A percentile compares a stretch with the other conserved stretches of the same genome.
These are phyloP conservation scores for Enteromius viviparus DNA, from an alignment of 2,797 vertebrate species.

Conservation along the genomic window DNA sequence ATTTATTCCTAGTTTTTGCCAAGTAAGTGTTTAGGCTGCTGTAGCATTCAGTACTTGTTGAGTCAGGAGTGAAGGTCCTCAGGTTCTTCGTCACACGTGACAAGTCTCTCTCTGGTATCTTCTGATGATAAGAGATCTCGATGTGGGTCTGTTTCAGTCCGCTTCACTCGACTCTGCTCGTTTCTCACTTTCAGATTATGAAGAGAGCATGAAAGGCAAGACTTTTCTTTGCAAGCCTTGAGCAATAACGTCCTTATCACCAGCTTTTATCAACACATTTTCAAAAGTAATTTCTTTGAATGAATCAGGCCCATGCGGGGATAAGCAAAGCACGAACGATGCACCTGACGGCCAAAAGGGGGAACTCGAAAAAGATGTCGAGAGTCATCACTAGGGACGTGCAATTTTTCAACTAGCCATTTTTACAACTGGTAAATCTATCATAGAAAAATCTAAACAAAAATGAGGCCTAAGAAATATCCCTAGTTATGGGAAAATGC, in stretches of 20 bases:
- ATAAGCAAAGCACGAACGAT: slow-evolving; percentile 50
- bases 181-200: slow-evolving; percentile 52
- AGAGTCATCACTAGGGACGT: not conserved
- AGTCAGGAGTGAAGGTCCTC: not conserved
- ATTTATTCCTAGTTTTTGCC: too few species aligned
- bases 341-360: slow-evolving; percentile 30
- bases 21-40: not conserved
- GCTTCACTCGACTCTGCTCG: slow-evolving; percentile 49
- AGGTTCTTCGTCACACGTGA: slow-evolving; percentile 58
- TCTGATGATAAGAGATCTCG: slow-evolving; percentile 72
- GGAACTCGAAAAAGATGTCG: slow-evolving; percentile 34
- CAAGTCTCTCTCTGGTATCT: slow-evolving; percentile 56
- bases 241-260: slow-evolving; percentile 50
- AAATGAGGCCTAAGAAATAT: not conserved
- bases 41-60: not conserved
- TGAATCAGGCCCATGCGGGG: slow-evolving; percentile 27
- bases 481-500: not conserved
- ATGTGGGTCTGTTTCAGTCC: slow-evolving; percentile 65
- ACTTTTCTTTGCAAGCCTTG: slow-evolving; percentile 20
- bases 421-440: not conserved
- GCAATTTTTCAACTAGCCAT: not conserved
- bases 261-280: slow-evolving; percentile 47
- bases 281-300: slow-evolving; percentile 58
- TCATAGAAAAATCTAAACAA: not conserved
- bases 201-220: slow-evolving; percentile 52